A percentile compares a stretch with the other conserved stretches of the same genome.
Conservation (phyloP, 2,797 vertebrate genomes). For the Erithacus rubecula region DNA sequence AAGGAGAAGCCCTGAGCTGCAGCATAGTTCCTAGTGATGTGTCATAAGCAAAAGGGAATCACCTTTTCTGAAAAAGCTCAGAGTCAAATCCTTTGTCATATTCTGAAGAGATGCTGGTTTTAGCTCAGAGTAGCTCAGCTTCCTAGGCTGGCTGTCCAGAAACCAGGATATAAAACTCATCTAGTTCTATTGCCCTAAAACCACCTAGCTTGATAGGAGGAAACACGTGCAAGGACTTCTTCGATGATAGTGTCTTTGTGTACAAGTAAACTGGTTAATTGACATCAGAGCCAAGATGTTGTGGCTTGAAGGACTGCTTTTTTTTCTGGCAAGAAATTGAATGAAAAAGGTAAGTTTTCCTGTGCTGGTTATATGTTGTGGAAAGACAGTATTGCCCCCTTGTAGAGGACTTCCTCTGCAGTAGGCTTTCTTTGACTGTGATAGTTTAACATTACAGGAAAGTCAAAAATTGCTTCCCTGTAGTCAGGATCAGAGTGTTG, state of each 20-base stretch:
- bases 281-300: background rate
- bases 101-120: background rate
- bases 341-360: background rate
- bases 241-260: background rate
- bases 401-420: background rate
- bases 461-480: background rate
- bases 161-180: background rate
- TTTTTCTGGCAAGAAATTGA: background rate
- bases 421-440: background rate
- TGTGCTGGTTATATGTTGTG: background rate
- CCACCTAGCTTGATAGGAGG: background rate
- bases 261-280: background rate
- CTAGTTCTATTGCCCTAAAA: background rate
- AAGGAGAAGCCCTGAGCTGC: background rate
- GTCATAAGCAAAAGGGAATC: background rate
- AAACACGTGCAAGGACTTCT: background rate
- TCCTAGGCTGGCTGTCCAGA: background rate
- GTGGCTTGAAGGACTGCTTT: background rate
- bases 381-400: background rate
- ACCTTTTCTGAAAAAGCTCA: background rate
- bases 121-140: background rate
- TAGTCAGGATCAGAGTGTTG: background rate
- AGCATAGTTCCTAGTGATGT: background rate
- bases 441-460: background rate
- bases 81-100: background rate